Evolutionary conservation across 2,888 invertebrate genomes (phyloP), one percentile per base, ranked within the genome.

Genomic region (Drosophila mayaguana): DNA sequence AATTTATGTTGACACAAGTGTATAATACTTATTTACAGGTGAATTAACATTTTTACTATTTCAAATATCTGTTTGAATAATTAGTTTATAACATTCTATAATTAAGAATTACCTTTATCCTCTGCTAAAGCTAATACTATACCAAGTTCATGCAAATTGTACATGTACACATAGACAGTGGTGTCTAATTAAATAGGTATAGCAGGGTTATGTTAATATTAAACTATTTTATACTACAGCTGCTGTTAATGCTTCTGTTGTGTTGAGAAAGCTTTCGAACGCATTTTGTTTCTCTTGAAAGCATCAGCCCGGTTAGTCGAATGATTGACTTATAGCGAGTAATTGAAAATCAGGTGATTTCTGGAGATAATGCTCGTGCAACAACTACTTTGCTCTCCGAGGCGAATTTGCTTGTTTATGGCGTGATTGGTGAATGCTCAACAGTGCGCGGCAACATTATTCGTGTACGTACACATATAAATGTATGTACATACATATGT

Each of bases 271-370:
- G 77, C 86, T 80, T 69, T 68, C 50, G 36, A 56, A 57, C 63
- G 45, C 60, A 34, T 36, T 38, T 48, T 62, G 12, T 34, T 56
- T 56, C 56, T 34, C 66, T 71, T 48, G 32, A 36, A 60, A 68
- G 60, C 63, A 68, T 53, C 67, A 57, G 57, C 25, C 45, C 46
- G 22, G 42, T 18, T 25, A 56, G 60, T 61, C 63, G 43, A 34
- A 43, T 59, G 28, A 57, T 55, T 36, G 48, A 64, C 60, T 57
- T 70, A 55, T 71, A 59, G 62, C 68, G 79, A 81, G 82, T 89
- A 81, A 86, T 76, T 78, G 70, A 83, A 91, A 88, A 91, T 91
- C 91, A 91, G 91, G 91, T 91, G 91, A 91, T 91, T 89, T 88
- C 79, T 84, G 80, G 82, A 74, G 67, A 64, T 75, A 81, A 77